Conservation (phyloP, 2,797 vertebrate genomes). For the Lepilemur ruficaudatus region DNA sequence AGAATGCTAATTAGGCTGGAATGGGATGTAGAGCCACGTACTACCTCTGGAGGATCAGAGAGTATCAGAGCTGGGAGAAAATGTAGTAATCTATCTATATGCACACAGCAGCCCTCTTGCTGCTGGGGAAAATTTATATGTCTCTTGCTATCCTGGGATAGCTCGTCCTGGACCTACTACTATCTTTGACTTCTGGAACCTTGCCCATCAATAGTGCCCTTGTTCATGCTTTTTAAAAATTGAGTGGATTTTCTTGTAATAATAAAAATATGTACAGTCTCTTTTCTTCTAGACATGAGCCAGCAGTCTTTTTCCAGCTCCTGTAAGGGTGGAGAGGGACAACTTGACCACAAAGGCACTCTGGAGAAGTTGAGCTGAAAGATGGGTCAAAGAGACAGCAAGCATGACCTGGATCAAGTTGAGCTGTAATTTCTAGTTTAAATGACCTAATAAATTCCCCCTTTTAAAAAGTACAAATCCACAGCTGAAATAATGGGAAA, state of each 20-base stretch:
- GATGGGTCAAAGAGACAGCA: background rate
- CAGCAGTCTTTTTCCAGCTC: background rate
- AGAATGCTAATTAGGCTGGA: background rate
- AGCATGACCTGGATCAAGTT: background rate
- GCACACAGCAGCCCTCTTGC: background rate
- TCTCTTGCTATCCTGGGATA: background rate
- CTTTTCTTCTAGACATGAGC: background rate
- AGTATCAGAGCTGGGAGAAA: background rate
- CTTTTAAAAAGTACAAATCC: background rate
- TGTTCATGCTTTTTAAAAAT: background rate
- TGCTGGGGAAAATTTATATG: background rate
- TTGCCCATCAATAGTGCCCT: background rate
- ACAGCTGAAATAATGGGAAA: background rate
- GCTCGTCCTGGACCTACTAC: background rate
- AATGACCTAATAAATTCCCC: background rate
- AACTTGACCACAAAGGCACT: background rate
- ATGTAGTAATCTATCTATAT: background rate
- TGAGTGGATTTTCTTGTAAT: background rate
- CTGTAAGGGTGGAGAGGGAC: fast-evolving
- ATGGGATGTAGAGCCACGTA: background rate
- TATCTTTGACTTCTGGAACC: background rate
- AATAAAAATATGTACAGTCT: background rate
- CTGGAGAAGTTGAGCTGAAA: background rate
- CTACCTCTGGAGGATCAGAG: background rate
- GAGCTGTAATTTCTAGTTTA: background rate